phyloP scores from a whole-genome alignment of 2,113 vertebrate genomes.

The Vidua macroura region DNA sequence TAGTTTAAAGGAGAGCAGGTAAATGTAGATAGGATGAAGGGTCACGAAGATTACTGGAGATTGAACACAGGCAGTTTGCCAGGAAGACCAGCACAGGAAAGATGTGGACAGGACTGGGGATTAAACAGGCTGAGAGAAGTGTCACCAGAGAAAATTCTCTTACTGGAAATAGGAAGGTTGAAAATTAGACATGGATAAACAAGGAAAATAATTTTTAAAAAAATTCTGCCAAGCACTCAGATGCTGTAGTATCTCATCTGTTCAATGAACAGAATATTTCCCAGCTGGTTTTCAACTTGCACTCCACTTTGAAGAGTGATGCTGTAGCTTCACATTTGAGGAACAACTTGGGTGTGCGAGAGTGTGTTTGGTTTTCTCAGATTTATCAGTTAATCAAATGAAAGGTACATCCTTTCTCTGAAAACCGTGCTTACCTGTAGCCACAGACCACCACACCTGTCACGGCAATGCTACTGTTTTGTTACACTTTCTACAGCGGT shows the following conservation, averaged over 20 bases:
- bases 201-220: not conserved
- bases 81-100: too few species aligned
- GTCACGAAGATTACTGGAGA: not conserved
- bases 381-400: not conserved
- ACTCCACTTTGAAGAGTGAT: not conserved
- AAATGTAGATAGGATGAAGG: not conserved
- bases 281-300: not conserved
- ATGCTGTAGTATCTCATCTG: not conserved
- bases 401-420: not conserved
- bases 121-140: not conserved
- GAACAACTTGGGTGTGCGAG: not conserved
- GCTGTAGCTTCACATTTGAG: not conserved
- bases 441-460: not conserved
- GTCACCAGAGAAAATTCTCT: not conserved
- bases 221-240: not conserved
- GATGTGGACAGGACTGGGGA: too few species aligned
- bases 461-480: accelerated
- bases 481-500: not conserved
- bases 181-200: not conserved
- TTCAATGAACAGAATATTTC: not conserved
- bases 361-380: not conserved
- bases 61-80: too few species aligned
- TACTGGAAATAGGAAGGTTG: not conserved
- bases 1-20: not conserved
- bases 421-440: not conserved